Evolutionary conservation across 2,888 invertebrate species (phyloP), one percentile per base, ranked within the genome.

Genomic region (Synergus gifuensis): DNA sequence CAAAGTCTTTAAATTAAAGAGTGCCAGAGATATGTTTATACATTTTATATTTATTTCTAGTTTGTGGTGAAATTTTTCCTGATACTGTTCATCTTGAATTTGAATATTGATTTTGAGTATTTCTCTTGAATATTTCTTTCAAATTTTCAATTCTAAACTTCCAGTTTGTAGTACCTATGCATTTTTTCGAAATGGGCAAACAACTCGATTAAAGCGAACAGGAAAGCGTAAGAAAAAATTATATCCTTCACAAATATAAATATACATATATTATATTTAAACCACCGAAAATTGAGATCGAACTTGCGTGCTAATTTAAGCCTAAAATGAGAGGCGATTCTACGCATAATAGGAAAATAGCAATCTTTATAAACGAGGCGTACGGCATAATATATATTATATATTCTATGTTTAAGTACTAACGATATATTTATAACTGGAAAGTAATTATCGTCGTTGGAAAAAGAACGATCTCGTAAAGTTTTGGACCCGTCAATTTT

Each of bases 351-450:
- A 81, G 81, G 76, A 81, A 84, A 77, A 46, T 79, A 83, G 79
- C 86, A 84, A 86, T 81, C 84, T 86, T 86, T 81, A 85, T 85
- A 87, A 85, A 82, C 60, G 78, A 79, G 82, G 81, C 78, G 81
- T 83, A 79, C 79, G 81, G 82, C 85, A 86, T 85, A 82, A 83
- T 79, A 84, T 82, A 82, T 82, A 83, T 79, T 81, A 82, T 83
- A 81, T 79, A 76, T 77, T 79, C 79, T 81, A 84, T 81, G 85
- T 86, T 83, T 84, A 86, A 86, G 80, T 85, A 82, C 78, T 85
- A 86, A 78, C 66, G 73, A 84, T 86, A 86, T 84, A 84, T 84
- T 73, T 64, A 64, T 64, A 40, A 64, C 64, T 64, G 64, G 64
- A 64, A 64, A 73, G 69, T 73, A 73, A 73, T 73, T 73, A 73